Evolutionary conservation across 2,888 invertebrate genomes (phyloP).

Genomic region (Monopis laevigella): DNA sequence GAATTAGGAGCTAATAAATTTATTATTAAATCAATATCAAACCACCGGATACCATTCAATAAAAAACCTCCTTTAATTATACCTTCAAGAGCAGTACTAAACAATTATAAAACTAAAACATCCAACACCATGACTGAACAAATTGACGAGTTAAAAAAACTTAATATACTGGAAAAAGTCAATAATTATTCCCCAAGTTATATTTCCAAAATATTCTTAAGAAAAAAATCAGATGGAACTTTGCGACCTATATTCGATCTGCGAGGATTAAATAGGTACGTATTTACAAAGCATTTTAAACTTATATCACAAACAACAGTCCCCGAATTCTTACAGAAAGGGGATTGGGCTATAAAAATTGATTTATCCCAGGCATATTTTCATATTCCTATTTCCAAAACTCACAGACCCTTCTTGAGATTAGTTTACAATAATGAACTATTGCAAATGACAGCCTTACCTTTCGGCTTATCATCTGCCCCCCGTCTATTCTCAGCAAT

Average conservation of each 20-base stretch:
- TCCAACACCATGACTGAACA: neutral
- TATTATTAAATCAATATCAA: neutral
- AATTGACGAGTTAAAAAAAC: neutral
- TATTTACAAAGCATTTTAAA: neutral
- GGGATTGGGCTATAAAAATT: neutral
- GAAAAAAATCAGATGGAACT: neutral
- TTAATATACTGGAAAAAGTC: neutral
- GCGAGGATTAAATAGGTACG: too few species aligned
- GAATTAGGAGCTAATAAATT: too few species aligned
- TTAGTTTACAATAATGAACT: neutral
- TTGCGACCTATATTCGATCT: too few species aligned
- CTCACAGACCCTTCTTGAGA: neutral
- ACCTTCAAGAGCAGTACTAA: neutral
- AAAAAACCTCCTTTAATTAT: neutral
- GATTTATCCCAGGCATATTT: too few species aligned
- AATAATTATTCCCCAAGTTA: neutral
- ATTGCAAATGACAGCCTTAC: slow-evolving; percentile 2
- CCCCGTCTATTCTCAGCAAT: neutral
- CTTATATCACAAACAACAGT: neutral
- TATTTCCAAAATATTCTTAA: neutral
- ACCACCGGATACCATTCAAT: neutral
- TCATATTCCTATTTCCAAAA: too few species aligned
- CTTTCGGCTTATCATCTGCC: neutral
- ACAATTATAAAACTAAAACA: neutral
- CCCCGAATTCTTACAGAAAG: neutral